A percentile compares a stretch with the other conserved stretches of the same genome.
phyloP scores from a whole-genome alignment of 2,797 vertebrate genomes.

The Falco concolor region DNA sequence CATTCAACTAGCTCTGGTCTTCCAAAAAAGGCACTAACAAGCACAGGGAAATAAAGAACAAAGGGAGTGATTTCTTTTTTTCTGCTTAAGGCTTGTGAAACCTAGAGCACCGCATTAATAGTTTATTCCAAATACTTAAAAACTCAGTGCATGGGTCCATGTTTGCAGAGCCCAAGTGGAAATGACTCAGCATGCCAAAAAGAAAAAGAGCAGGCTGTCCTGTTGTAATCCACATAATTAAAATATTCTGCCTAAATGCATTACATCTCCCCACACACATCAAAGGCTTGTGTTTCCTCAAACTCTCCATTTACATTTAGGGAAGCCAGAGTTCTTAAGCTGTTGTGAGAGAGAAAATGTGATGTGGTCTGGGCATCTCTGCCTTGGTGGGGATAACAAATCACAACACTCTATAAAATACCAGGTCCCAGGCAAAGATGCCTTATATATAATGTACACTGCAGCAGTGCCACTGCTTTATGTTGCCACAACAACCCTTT shows the following conservation, averaged over 20 bases:
- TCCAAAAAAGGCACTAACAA: conserved; percentile 7
- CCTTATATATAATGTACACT: background rate
- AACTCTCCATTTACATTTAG: conserved; percentile 31
- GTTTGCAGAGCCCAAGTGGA: conserved; percentile 50
- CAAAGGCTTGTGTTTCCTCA: conserved; percentile 45
- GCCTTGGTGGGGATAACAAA: background rate
- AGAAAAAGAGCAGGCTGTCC: conserved; percentile 25
- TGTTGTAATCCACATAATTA: conserved; percentile 52
- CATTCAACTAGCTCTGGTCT: background rate
- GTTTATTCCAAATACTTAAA: conserved; percentile 51
- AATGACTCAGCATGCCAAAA: conserved; percentile 55
- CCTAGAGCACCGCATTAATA: background rate
- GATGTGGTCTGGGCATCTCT: background rate
- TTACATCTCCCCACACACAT: conserved; percentile 33
- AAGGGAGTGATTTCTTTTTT: background rate
- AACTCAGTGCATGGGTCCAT: background rate
- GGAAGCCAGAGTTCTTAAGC: conserved; percentile 14
- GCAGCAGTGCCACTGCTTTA: background rate
- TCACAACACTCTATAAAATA: background rate
- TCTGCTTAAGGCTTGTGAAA: background rate
- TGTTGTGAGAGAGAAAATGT: background rate
- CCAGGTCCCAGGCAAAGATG: background rate
- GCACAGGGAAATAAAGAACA: background rate
- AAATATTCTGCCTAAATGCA: conserved; percentile 52
- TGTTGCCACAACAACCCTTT: background rate